Base-by-base conservation (phyloP, 2,888 invertebrate genomes). In the Pollenia amentaria region DNA sequence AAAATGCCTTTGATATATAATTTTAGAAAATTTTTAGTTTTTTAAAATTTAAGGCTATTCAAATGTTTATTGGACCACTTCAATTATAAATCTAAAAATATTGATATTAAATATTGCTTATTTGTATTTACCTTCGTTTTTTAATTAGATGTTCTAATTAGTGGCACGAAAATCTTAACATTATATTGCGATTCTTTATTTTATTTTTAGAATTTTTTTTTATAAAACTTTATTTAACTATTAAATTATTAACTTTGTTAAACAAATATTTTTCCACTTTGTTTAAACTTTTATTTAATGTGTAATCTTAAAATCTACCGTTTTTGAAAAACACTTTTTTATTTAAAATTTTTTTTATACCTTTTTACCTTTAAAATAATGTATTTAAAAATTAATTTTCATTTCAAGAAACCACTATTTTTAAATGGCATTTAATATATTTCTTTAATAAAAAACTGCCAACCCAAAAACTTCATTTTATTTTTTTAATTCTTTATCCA, bases 401-500 rank as follows among this genome's bases (percentile, higher is more conserved):
- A 38, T 29, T 29, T 29, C 29, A 29, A 29, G 29, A 29, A 29
- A 29, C 29, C 38, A 9, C 14, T 8, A 29, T 29, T 29, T 29
- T 29, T 4, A 29, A 29, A 29, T 29, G 29, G n/a, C n/a, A 65
- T 14, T 46, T 6, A 64, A 42, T 18, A n/a, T 29, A 40, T 60
- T 60, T 29, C 42, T 40, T 70, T 40, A 9, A 0, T 53, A 40
- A n/a, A 53, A 42, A 64, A 12, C 53, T 42, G 53, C 42, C 48
- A 64, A 51, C n/a, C 21, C 40, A 29, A 18, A 46, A 64, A 64
- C 72, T 64, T 8, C 9, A 70, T 51, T 70, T 70, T 64, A 7
- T 18, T 62, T 51, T 18, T 21, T 48, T 53, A 16, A 51, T 16
- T 6, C 46, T 21, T n/a, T 18, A 29, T 21, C n/a, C 53, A 62